Percentiles rank a stretch among this genome's conserved stretches.
phyloP scores from a whole-genome alignment of 1,140 invertebrate genomes.

The Ericerus pela region DNA sequence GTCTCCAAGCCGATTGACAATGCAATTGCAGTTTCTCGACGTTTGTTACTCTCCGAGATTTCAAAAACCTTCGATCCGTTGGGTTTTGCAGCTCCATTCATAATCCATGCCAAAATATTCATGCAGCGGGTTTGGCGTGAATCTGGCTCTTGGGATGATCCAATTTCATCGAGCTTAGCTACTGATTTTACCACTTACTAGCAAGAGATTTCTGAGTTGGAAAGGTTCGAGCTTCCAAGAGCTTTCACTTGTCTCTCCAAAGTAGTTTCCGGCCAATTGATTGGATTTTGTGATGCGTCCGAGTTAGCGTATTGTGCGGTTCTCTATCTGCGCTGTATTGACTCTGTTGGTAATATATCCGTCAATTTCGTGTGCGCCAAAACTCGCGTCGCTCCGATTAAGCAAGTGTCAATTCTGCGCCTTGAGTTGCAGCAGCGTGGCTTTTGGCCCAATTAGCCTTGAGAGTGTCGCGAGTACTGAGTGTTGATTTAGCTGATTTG shows the following conservation, averaged over 20 bases:
- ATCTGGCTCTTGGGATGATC: not conserved
- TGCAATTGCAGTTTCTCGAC: not conserved
- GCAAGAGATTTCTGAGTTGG: no score
- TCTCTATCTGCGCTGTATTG: conserved; percentile 19
- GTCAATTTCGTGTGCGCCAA: conserved; percentile 13
- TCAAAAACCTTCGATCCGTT: conserved; percentile 25
- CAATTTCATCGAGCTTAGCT: not conserved
- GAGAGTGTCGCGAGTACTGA: not conserved
- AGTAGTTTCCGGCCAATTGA: not conserved
- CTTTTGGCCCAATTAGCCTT: conserved; percentile 20
- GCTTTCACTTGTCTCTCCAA: no score
- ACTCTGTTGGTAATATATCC: not conserved
- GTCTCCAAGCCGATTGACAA: not conserved
- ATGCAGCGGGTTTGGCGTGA: conserved; percentile 6
- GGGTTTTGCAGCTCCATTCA: conserved; percentile 23
- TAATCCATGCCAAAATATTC: conserved; percentile 18
- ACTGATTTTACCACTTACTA: no score
- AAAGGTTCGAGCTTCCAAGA: no score
- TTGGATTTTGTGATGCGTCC: conserved; percentile 27
- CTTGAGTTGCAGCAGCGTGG: conserved; percentile 28
- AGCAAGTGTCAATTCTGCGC: conserved; percentile 25
- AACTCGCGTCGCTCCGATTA: conserved; percentile 25
- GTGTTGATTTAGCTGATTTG: conserved; percentile 14
- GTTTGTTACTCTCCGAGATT: conserved; percentile 17
- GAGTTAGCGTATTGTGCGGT: conserved; percentile 25